These are phyloP conservation scores for Ethmia dodecea DNA, from an alignment of 2,888 invertebrate species.

Conservation along the genomic window DNA sequence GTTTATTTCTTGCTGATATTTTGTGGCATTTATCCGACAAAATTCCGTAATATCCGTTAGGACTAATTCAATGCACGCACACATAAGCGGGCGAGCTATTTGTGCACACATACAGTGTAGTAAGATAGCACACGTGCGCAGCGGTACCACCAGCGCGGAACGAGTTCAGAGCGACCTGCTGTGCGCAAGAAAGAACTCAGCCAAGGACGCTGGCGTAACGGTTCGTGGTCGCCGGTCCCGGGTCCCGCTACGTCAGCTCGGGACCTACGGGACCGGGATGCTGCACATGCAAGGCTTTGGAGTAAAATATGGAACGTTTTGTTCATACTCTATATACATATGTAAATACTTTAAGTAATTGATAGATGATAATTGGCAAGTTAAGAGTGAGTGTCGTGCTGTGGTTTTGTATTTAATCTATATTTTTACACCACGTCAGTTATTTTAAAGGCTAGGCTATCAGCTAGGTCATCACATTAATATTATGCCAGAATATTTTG, in stretches of 20 bases:
- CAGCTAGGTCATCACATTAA: no score
- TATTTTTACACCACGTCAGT: no score
- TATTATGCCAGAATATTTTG: no score
- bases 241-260: conserved; percentile 37
- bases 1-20: conserved; percentile 31
- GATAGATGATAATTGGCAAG: no score
- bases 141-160: conserved; percentile 46
- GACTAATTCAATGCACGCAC: conserved; percentile 59
- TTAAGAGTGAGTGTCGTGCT: no score
- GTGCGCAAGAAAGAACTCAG: conserved; percentile 74
- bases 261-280: no score
- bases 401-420: no score
- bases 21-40: conserved; percentile 56
- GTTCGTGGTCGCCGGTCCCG: conserved; percentile 29
- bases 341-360: no score
- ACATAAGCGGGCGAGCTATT: conserved; percentile 19
- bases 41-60: conserved; percentile 72
- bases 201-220: conserved; percentile 76
- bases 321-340: no score
- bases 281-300: no score
- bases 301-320: no score
- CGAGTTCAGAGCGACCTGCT: conserved; percentile 69
- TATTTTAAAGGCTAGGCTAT: no score
- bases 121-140: conserved; percentile 17
- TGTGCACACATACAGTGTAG: conserved; percentile 26